Base-by-base conservation (phyloP, 2,797 vertebrate genomes). In the Onychomys arenicola region DNA sequence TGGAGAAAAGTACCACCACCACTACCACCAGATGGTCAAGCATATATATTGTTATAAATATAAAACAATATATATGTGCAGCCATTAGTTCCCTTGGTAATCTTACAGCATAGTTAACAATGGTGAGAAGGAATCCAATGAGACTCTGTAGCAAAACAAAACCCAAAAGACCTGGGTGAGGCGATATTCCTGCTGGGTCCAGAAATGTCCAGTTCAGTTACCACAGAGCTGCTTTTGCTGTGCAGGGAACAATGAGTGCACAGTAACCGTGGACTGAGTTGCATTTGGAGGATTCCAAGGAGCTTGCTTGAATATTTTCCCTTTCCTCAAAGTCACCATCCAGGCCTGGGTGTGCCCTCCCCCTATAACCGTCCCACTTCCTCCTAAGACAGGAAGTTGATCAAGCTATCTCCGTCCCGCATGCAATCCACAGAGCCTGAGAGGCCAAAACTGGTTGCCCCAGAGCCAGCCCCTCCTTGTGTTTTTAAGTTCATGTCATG, bases 371-470 rank as follows among this genome's bases (percentile, higher is more conserved):
- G 59, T 43, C 77, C 77, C 57, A 76, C 94, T 97, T 96, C 92
- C 97, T 97, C 61, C 91, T 67, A 43, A 81, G 59, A 96, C 49
- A 97, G 97, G 92, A 98, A 97, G 63, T 93, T 94, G 95, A 95
- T 93, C 61, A 96, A 95, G 63, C 29, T 69, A 63, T 93, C 73
- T 11, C 73, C 73, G 78, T 89, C 86, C 90, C 88, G 82, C 65
- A 23, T 71, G 93, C 82, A 95, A 85, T 96, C 93, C 89, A 14
- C 65, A 65, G 23, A 71, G 89, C 40, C 34, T 23, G 27, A 52
- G 23, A 95, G 43, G 61, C 81, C 88, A 69, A 71, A 77, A 34
- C 88, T 17, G 43, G 65, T 82, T 63, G 81, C 71, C 75, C 65
- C 78, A 32, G 55, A 71, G 78, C 86, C 86, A 94, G 86, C 55